Conservation (phyloP, 2,797 vertebrate species). For the Intellagama lesueurii region DNA sequence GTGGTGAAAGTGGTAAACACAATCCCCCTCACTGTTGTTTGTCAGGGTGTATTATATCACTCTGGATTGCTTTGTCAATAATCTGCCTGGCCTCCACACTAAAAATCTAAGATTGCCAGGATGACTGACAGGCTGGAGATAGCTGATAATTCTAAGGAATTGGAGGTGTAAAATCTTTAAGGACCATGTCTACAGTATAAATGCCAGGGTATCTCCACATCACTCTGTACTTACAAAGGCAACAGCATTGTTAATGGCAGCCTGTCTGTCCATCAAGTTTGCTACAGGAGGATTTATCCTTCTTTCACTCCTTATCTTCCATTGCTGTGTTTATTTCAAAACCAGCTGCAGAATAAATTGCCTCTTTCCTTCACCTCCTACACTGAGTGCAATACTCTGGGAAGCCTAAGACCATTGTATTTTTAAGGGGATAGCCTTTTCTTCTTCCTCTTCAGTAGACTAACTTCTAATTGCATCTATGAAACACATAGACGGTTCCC, state of each 20-base stretch:
- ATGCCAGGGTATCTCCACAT: constrained; percentile 98
- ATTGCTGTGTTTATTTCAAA: constrained; percentile 84
- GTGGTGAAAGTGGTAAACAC: constrained; percentile 77
- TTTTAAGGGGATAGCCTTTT: constrained; percentile 60
- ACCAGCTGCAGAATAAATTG: constrained; percentile 85
- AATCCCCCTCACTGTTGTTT: constrained; percentile 87
- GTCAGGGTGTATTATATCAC: constrained; percentile 90
- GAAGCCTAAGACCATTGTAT: constrained; percentile 75
- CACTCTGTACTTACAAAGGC: constrained; percentile 92
- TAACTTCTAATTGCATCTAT: constrained; percentile 79
- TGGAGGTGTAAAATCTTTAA: constrained; percentile 99
- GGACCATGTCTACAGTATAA: constrained; percentile 94
- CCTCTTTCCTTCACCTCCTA: constrained; percentile 85
- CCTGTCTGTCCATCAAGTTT: constrained; percentile 94
- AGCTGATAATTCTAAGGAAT: constrained; percentile 99
- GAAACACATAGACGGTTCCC: constrained; percentile 1
- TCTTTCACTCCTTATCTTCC: constrained; percentile 92
- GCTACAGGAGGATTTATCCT: constrained; percentile 91
- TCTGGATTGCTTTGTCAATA: constrained; percentile 98
- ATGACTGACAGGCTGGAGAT: constrained; percentile 96
- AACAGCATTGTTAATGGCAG: constrained; percentile 93
- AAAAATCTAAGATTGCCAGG: constrained; percentile 90
- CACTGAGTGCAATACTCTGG: constrained; percentile 77
- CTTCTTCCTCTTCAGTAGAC: constrained; percentile 71
- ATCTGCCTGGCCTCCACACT: constrained; percentile 86